Evolutionary conservation across 2,113 vertebrate species (phyloP).

Genomic region (Picathartes gymnocephalus): DNA sequence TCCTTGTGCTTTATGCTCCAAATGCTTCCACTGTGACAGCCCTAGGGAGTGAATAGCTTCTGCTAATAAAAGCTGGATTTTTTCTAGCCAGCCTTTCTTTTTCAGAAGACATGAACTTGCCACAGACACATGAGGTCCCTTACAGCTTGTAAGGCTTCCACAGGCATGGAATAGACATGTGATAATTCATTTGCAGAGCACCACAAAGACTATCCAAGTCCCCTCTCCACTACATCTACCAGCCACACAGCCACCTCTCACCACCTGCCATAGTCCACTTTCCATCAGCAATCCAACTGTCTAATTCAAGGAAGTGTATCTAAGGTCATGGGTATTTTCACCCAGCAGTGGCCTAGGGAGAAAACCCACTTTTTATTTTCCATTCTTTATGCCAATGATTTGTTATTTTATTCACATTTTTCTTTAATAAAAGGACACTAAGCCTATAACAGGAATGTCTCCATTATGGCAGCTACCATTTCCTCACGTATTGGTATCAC

Average conservation of each 20-base stretch:
- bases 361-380: neutral
- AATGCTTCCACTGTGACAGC: neutral
- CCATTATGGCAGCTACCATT: neutral
- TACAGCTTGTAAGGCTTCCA: neutral
- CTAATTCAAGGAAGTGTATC: neutral
- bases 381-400: neutral
- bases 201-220: accelerated
- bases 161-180: neutral
- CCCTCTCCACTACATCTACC: neutral
- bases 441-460: neutral
- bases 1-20: neutral
- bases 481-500: neutral
- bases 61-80: neutral
- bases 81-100: neutral
- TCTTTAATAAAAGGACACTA: neutral
- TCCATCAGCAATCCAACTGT: neutral
- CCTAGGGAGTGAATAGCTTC: neutral
- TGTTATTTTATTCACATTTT: neutral
- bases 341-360: neutral
- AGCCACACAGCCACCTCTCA: neutral
- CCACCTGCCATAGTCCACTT: neutral
- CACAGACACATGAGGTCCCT: neutral
- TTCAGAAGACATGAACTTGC: neutral
- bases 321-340: neutral
- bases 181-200: neutral